Base-by-base conservation (phyloP, 2,113 vertebrate genomes). In the Steatornis caripensis region DNA sequence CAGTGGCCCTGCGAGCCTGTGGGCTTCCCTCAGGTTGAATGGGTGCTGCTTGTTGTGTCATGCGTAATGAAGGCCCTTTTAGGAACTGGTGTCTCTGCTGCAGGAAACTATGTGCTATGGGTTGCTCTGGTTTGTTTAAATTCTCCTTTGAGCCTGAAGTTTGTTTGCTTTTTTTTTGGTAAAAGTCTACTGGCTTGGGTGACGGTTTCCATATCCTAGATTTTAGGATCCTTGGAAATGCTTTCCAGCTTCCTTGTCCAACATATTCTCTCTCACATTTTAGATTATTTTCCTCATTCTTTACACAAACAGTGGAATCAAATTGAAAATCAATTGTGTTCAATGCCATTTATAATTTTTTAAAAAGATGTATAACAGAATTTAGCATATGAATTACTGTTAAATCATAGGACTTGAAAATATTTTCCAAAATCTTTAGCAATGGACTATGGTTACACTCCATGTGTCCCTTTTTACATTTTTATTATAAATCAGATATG, bases 1-100 rank as follows among this genome's bases (percentile, higher is more conserved):
- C 99, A 97, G 99, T 99, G 96, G 98, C 99, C 98, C 99, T 99
- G 96, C 98, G 98, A 98, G 98, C 99, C 98, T 99, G 99, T 98
- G 99, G 99, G 97, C 99, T 99, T 97, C 99, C 99, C 98, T 99
- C 99, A 99, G 99, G 99, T 99, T 98, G 97, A 98, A 98, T 98
- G 98, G 98, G 97, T 98, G 98, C 98, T 98, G 98, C 98, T 99
- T 98, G 97, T 98, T 98, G 97, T 98, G 94, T 97, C 96, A 95
- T 98, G 96, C 85, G 2, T 97, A 97, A 94, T 91, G 84, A 97
- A 97, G 98, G 97, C 96, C 93, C 97, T 97, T 98, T 97, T 97
- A 94, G 80, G 96, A 97, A 96, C 65, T 97, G 97, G 98, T 98
- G 97, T 98, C 94, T 98, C 98, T 98, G 98, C 98, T 98, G 97